Conservation (phyloP, 2,113 vertebrate genomes). For the Scolopax mira region DNA sequence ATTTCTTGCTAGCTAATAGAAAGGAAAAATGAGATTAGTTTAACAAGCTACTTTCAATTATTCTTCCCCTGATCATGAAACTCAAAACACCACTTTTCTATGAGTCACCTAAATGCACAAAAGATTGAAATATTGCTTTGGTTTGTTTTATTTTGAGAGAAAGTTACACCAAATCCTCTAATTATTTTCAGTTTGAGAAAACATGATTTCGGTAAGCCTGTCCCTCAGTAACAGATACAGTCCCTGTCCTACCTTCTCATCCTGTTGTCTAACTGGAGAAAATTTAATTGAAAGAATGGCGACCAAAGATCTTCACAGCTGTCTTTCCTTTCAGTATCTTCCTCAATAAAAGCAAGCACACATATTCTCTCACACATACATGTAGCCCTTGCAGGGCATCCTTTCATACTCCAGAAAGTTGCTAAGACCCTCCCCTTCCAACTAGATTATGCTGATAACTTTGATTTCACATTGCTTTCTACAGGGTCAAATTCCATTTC, state of each 20-base stretch:
- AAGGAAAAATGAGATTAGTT: background rate
- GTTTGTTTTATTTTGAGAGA: background rate
- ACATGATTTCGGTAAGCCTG: background rate
- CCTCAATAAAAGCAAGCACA: background rate
- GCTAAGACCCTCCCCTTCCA: background rate
- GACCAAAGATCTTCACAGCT: background rate
- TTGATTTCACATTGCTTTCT: background rate
- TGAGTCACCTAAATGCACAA: background rate
- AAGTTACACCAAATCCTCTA: background rate
- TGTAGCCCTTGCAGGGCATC: accelerated
- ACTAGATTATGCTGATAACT: background rate
- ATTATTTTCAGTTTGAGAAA: background rate
- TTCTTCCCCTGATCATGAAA: background rate
- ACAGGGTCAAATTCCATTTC: background rate
- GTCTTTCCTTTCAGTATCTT: background rate
- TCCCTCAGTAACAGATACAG: background rate
- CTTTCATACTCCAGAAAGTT: background rate
- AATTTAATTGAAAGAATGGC: background rate
- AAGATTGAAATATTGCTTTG: background rate
- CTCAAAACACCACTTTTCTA: background rate
- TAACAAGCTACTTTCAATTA: background rate
- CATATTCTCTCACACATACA: background rate
- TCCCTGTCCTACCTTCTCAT: background rate
- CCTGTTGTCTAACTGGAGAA: background rate
- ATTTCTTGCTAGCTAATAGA: background rate